These are phyloP conservation scores for Boloria euphrosyne DNA, from an alignment of 2,888 invertebrate species.

Conservation along the genomic window DNA sequence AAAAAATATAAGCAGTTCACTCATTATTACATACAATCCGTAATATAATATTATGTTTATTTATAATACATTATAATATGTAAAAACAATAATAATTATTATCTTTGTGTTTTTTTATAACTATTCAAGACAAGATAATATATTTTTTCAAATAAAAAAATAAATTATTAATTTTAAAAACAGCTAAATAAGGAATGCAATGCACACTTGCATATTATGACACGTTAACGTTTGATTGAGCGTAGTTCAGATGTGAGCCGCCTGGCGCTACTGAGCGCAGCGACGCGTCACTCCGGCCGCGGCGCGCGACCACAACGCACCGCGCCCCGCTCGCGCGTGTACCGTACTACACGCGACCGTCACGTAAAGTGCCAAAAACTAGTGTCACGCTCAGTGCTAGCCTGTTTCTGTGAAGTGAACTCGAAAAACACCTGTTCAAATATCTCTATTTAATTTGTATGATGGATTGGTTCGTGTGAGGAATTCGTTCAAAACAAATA, in stretches of 20 bases:
- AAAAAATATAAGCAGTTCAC: no score
- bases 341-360: slow-evolving; percentile 34
- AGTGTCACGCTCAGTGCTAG: slow-evolving; percentile 47
- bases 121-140: no score
- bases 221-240: slow-evolving; percentile 61
- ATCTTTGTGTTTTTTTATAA: no score
- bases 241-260: slow-evolving; percentile 33
- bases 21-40: no score
- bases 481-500: slow-evolving; percentile 77
- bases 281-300: slow-evolving; percentile 79
- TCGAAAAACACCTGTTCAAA: slow-evolving; percentile 63
- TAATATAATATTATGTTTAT: no score
- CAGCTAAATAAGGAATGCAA: slow-evolving; percentile 12
- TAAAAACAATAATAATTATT: no score
- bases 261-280: slow-evolving; percentile 39
- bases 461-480: slow-evolving; percentile 65
- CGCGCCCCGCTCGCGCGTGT: slow-evolving; percentile 51
- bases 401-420: slow-evolving; percentile 40
- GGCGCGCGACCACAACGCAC: slow-evolving; percentile 70
- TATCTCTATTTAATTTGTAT: slow-evolving; percentile 63
- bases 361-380: slow-evolving; percentile 65
- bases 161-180: not conserved
- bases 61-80: no score
- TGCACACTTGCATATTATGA: slow-evolving; percentile 27
- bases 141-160: no score